Evolutionary conservation across 1,140 invertebrate species (phyloP).

Genomic region (Zaprionus taronus): DNA sequence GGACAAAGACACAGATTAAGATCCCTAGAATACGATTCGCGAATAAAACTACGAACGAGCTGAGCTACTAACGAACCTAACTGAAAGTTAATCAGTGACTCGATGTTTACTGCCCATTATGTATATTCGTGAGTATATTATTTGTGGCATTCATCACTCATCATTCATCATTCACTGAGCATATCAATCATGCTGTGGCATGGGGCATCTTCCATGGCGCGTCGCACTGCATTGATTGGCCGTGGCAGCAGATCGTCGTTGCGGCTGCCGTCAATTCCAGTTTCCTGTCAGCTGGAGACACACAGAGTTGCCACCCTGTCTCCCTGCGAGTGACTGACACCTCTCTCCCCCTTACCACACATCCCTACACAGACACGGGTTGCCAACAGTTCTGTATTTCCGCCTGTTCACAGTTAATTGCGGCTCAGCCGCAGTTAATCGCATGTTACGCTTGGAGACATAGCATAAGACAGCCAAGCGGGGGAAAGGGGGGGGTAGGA

Average conservation of each 20-base stretch:
- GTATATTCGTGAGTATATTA: neutral
- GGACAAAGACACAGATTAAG: neutral
- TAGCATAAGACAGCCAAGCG: conserved; percentile 18
- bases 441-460: conserved; percentile 63
- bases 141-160: conserved; percentile 9
- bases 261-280: neutral
- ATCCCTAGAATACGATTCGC: neutral
- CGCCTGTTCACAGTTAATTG: conserved; percentile 81
- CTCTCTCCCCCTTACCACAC: neutral
- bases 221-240: conserved; percentile 28
- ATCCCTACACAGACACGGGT: conserved; percentile 5
- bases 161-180: conserved; percentile 22
- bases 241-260: conserved; percentile 4
- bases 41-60: neutral
- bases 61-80: neutral
- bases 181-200: conserved; percentile 28
- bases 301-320: neutral
- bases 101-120: neutral
- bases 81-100: neutral
- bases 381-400: conserved; percentile 66
- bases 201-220: neutral
- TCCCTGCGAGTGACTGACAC: neutral
- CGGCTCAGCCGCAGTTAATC: conserved; percentile 79
- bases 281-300: neutral
- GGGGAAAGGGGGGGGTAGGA: neutral